Conservation (phyloP, 2,888 invertebrate species). For the Philaethria dido region DNA sequence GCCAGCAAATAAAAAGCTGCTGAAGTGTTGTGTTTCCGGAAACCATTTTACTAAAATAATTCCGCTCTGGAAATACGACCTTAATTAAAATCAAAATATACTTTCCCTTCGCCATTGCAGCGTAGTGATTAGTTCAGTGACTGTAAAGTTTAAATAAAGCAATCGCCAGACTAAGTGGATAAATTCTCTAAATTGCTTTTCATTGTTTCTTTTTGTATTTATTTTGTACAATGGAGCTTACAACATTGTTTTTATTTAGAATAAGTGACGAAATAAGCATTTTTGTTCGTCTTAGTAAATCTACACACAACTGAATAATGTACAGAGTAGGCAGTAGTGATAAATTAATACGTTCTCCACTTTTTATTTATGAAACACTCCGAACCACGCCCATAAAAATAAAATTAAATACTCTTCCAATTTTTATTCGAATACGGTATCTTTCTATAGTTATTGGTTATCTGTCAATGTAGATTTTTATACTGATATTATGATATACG, state of each 20-base stretch:
- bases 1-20: constrained; percentile 35
- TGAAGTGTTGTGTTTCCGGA: constrained; percentile 31
- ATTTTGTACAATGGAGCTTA: constrained; percentile 21
- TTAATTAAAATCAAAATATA: constrained; percentile 32
- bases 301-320: too few species aligned
- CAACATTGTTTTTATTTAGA: constrained; percentile 23
- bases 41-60: constrained; percentile 35
- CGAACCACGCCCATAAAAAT: too few species aligned
- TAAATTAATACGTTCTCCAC: too few species aligned
- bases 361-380: too few species aligned
- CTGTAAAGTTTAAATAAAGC: constrained; percentile 18
- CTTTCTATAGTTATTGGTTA: too few species aligned
- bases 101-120: constrained; percentile 14
- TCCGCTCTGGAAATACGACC: constrained; percentile 30
- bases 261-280: background rate
- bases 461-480: too few species aligned
- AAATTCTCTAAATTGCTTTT: constrained; percentile 15
- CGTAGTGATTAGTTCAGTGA: constrained; percentile 15
- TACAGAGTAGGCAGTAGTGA: too few species aligned
- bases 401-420: too few species aligned
- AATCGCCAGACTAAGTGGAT: constrained; percentile 17
- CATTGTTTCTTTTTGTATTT: constrained; percentile 9
- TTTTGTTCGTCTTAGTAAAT: background rate
- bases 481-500: too few species aligned
- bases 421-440: too few species aligned